Evolutionary conservation across 1,140 invertebrate species (phyloP), one percentile per base, ranked within the genome.

Genomic region (Cepaea nemoralis): DNA sequence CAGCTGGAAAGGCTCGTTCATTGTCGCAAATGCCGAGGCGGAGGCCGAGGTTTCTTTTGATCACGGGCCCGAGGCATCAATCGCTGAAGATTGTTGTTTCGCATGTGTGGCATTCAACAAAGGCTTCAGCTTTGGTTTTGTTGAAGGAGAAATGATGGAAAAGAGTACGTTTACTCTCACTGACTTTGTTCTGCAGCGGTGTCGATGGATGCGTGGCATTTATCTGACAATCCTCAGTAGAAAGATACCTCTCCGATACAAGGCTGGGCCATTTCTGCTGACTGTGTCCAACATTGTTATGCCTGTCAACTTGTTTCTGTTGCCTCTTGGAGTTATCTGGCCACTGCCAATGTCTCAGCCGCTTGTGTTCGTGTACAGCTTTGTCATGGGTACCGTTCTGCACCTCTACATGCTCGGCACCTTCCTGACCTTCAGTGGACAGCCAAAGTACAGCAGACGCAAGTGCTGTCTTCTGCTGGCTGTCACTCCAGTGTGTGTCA

Each of bases 341-440:
- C 97, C 97, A 0, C 96, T 99, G 85, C 95, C 96, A 0, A 97
- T 70, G 37, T 75, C 39, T 0, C 45, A 37, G 0, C 96, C 96
- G 91, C 83, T 98, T 81, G 96, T 98, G 91, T 94, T 97, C 83
- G 86, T 97, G 2, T 96, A 95, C 91, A 95, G 95, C 67, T 98
- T 98, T 88, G n/a, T n/a, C n/a, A n/a, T 95, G 70, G 97, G 91
- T 3, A 95, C 97, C 8, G 97, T 97, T 91, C 95, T 98, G 86
- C 99, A 98, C 90, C 97, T 99, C 95, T 99, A 98, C 89, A 94
- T 98, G 59, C 98, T 98, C 92, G 97, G 97, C 83, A 97, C 98
- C 0, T 94, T 98, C 37, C 98, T 98, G 90, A 98, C 97, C 45
- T 98, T 99, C 88, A 96, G 95, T 14, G 91, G 97, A 0, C 95